Evolutionary conservation across 2,797 vertebrate genomes (phyloP).

Genomic region (Synaphobranchus kaupii): DNA sequence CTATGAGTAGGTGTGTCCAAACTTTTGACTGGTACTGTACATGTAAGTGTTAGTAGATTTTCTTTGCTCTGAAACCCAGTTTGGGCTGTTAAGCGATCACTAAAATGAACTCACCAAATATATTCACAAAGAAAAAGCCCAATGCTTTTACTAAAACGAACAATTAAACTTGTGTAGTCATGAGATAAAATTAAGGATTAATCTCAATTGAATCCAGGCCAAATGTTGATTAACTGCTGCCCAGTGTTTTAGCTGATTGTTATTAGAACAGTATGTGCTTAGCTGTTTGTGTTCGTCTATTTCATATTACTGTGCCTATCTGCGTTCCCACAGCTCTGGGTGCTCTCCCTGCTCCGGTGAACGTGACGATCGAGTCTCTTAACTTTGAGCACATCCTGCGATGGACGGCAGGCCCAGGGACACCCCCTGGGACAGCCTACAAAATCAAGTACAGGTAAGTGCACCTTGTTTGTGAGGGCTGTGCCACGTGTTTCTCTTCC

Average conservation of each 20-base stretch:
- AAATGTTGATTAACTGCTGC: not conserved
- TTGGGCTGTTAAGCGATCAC: not conserved
- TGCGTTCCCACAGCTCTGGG: not conserved
- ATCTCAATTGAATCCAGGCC: not conserved
- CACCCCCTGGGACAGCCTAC: slow-evolving; percentile 47
- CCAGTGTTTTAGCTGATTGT: not conserved
- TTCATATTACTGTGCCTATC: not conserved
- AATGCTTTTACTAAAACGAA: not conserved
- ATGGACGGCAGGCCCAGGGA: slow-evolving; percentile 52
- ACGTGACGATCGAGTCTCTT: slow-evolving; percentile 26
- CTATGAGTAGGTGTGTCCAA: no score
- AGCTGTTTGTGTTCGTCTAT: not conserved
- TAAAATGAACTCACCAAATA: not conserved
- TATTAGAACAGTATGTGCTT: not conserved
- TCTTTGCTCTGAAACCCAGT: not conserved
- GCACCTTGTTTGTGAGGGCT: not conserved
- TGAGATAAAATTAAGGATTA: not conserved
- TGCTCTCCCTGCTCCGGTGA: slow-evolving; percentile 45
- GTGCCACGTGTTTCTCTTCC: not conserved
- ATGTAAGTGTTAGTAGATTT: no score
- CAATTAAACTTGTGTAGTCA: not conserved
- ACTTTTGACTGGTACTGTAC: no score
- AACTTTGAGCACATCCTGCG: slow-evolving; percentile 50
- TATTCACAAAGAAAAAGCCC: not conserved
- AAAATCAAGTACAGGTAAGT: slow-evolving; percentile 37